Base-by-base conservation (phyloP, 1,140 invertebrate species). In the Eriocheir sinensis region DNA sequence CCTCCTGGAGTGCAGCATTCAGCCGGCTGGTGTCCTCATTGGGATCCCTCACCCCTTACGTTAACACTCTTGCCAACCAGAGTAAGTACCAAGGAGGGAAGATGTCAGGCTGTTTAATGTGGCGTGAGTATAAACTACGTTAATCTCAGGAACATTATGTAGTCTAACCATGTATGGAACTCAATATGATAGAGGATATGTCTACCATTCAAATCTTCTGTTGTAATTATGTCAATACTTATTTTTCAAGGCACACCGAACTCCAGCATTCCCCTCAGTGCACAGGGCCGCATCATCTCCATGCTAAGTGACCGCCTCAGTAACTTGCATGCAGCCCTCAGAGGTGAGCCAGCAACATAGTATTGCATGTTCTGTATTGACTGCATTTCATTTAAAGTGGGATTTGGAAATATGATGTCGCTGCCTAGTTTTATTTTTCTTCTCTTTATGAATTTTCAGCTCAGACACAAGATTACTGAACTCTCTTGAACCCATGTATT, bases 301-400 rank as follows among this genome's bases (percentile, higher is more conserved):
- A 94, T 95, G 91, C 89, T 96, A 17, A 94, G 94, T 60, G 93
- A 92, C 53, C 89, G 92, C 8, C 93, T 96, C n/a, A 91, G 41
- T 86, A 95, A 95, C 89, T 83, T 96, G 12, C 79, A 92, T 90
- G 95, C 89, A 41, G 92, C 94, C n/a, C 40, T 95, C 32, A 94
- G 44, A 92, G 91, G 92, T 96, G 36, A 94, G 15, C 53, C 38
- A 60, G 9, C 34, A 60, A 32, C n/a, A n/a, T n/a, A n/a, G n/a
- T n/a, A n/a, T n/a, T n/a, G n/a, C n/a, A n/a, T n/a, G n/a, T n/a
- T n/a, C n/a, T n/a, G n/a, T n/a, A n/a, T n/a, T n/a, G n/a, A n/a
- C n/a, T n/a, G n/a, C n/a, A n/a, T n/a, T n/a, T n/a, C n/a, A n/a
- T n/a, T n/a, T n/a, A n/a, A n/a, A n/a, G n/a, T n/a, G n/a, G n/a